Conservation (phyloP, 2,888 invertebrate genomes). For the Sturmia bella region DNA sequence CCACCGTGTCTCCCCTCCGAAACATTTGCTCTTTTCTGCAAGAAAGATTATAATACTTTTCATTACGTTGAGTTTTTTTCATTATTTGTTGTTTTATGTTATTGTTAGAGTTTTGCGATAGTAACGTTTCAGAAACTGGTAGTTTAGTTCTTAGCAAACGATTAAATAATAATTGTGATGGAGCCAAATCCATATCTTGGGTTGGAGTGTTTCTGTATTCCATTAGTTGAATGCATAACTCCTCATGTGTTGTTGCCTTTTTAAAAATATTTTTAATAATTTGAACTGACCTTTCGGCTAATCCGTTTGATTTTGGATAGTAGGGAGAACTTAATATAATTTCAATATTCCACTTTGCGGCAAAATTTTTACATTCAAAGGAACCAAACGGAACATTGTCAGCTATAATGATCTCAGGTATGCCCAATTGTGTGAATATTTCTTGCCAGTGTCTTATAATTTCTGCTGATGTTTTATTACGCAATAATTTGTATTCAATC, state of each 20-base stretch:
- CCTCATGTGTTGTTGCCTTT: constrained; percentile 17
- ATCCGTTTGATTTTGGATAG: constrained; percentile 14
- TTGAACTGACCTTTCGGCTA: constrained; percentile 4
- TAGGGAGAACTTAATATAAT: not conserved
- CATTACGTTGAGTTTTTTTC: too few relatives aligned
- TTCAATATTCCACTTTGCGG: not conserved
- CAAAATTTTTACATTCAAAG: not conserved
- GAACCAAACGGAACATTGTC: constrained; percentile 25
- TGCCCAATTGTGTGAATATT: constrained; percentile 10
- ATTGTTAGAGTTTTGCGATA: too few relatives aligned
- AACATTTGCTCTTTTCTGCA: too few relatives aligned
- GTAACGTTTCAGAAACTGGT: constrained; percentile 1
- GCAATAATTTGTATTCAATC: constrained; percentile 9
- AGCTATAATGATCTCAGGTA: constrained; percentile 7
- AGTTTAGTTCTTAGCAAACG: constrained; percentile 25
- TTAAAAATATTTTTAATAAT: constrained; percentile 31
- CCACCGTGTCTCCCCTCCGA: too few relatives aligned
- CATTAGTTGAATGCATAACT: constrained; percentile 16
- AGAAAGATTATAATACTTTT: too few relatives aligned
- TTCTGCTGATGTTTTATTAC: constrained; percentile 9
- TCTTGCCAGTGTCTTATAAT: constrained; percentile 8
- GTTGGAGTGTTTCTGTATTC: constrained; percentile 15
- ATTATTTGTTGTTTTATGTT: too few relatives aligned
- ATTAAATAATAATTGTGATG: constrained; percentile 26
- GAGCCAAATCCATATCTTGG: constrained; percentile 19